Evolutionary conservation across 2,888 invertebrate genomes (phyloP).

Genomic region (Acleris emargana): DNA sequence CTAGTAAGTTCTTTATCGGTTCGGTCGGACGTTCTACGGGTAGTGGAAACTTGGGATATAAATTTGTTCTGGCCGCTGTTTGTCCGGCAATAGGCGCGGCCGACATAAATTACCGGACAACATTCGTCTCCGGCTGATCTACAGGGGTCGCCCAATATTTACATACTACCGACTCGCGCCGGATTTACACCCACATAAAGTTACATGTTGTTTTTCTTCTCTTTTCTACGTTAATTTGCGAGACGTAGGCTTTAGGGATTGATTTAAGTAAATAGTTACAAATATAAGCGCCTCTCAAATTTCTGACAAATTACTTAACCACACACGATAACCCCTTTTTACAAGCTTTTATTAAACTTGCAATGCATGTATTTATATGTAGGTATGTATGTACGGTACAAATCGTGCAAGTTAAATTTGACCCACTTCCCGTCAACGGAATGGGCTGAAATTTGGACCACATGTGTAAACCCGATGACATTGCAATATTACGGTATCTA

Average conservation of each 20-base stretch:
- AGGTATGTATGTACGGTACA: too few relatives aligned
- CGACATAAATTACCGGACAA: constrained; percentile 73
- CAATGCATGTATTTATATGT: too few relatives aligned
- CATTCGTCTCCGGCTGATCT: constrained; percentile 65
- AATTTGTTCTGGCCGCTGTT: constrained; percentile 68
- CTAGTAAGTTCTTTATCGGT: constrained; percentile 62
- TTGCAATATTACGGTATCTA: too few relatives aligned
- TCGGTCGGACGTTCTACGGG: constrained; percentile 53
- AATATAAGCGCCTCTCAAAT: neutral
- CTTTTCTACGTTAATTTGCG: constrained; percentile 1
- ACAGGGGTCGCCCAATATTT: constrained; percentile 66
- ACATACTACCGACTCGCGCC: constrained; percentile 49
- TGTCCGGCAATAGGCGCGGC: constrained; percentile 66
- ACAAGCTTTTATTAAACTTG: too few relatives aligned
- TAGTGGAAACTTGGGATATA: constrained; percentile 70
- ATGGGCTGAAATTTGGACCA: too few relatives aligned
- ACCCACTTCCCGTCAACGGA: too few relatives aligned
- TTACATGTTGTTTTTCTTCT: constrained; percentile 18
- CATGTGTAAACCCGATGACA: too few relatives aligned
- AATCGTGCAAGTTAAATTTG: too few relatives aligned
- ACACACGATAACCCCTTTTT: too few relatives aligned
- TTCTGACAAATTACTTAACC: too few relatives aligned
- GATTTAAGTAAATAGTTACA: neutral
- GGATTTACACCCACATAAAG: constrained; percentile 40
- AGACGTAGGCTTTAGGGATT: neutral